These are phyloP conservation scores for Lobophora halterata DNA, from an alignment of 2,888 invertebrate genomes.

Conservation along the genomic window DNA sequence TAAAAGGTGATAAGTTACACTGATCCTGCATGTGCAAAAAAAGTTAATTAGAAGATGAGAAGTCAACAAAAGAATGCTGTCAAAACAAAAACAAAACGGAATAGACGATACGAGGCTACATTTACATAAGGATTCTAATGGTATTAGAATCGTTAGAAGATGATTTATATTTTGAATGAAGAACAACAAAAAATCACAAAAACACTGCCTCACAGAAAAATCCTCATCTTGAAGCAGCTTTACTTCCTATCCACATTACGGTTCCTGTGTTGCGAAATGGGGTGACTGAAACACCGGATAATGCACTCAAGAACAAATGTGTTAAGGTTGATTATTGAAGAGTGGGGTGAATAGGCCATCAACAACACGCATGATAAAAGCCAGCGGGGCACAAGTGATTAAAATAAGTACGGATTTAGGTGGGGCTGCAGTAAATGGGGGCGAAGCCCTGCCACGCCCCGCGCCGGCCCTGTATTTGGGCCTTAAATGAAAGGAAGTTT, in stretches of 20 bases:
- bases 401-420: constrained; percentile 76
- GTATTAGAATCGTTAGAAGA: no score
- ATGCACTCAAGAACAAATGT: constrained; percentile 27
- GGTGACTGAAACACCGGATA: constrained; percentile 30
- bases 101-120: no score
- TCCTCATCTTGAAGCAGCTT: constrained; percentile 43
- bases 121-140: no score
- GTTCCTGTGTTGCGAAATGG: constrained; percentile 44
- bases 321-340: constrained; percentile 39
- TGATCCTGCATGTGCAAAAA: no score
- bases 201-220: constrained; percentile 36
- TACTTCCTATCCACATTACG: constrained; percentile 45
- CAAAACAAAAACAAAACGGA: no score
- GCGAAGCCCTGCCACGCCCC: constrained; percentile 47
- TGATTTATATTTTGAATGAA: background rate
- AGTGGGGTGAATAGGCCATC: constrained; percentile 40
- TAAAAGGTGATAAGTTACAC: no score
- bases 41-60: no score
- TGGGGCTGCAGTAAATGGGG: constrained; percentile 59
- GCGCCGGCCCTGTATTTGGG: constrained; percentile 40
- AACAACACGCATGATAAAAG: constrained; percentile 67
- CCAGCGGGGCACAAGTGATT: constrained; percentile 69
- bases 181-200: constrained; percentile 29
- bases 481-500: constrained; percentile 33
- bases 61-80: no score